A percentile compares a stretch with the other conserved stretches of the same genome.
Conservation (phyloP, 2,888 invertebrate genomes). For the Coenonympha glycerion region DNA sequence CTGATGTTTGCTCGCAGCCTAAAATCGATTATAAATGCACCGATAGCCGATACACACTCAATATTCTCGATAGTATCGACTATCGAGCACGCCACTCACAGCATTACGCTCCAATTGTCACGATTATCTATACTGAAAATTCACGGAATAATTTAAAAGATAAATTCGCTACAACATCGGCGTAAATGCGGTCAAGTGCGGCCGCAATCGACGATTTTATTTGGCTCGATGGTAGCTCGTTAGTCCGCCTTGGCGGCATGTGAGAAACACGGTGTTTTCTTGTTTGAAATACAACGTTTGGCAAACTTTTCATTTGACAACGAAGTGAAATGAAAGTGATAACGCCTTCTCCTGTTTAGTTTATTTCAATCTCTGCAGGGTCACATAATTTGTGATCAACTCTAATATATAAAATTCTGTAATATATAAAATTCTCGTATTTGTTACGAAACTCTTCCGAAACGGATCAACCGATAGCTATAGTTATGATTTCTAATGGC, state of each 20-base stretch:
- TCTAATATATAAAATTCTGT: no score
- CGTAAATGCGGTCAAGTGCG: constrained; percentile 21
- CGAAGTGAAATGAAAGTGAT: no score
- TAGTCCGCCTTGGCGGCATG: constrained; percentile 16
- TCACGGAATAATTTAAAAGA: constrained; percentile 8
- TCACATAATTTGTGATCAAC: no score
- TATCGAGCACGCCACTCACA: constrained; percentile 1
- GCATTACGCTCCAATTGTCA: constrained; percentile 5
- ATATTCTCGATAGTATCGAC: not conserved
- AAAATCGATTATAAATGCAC: not conserved
- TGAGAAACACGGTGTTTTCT: no score
- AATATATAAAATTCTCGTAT: no score
- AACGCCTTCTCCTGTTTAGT: no score
- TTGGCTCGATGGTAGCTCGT: constrained; percentile 7
- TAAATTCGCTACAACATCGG: constrained; percentile 13
- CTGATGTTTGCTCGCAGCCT: not conserved
- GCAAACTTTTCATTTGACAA: no score
- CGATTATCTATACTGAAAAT: constrained; percentile 1
- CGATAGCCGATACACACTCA: not conserved
- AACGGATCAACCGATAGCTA: no score
- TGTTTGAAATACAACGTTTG: no score
- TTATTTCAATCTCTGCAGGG: no score
- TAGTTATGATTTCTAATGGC: no score
- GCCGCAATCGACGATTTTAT: constrained; percentile 19
- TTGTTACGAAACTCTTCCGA: no score